These are phyloP conservation scores for Coracias cyanogaster DNA, from an alignment of 2,797 vertebrate genomes.

Conservation along the genomic window DNA sequence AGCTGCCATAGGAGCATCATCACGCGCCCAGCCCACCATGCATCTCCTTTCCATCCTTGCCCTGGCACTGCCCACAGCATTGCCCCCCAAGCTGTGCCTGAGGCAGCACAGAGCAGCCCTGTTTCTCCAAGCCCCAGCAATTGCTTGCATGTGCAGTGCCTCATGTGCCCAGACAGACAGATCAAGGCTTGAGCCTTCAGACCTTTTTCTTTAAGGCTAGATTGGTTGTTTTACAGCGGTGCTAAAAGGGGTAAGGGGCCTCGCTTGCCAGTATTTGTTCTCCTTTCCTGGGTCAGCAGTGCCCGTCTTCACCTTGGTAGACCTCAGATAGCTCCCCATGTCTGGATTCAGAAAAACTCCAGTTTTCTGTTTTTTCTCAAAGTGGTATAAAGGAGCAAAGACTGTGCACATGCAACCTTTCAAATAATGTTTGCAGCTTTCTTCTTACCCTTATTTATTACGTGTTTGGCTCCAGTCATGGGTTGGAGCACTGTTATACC, in stretches of 20 bases:
- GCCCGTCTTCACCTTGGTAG: neutral
- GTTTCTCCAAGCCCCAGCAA: neutral
- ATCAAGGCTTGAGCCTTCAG: neutral
- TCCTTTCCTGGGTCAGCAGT: neutral
- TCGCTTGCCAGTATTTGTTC: neutral
- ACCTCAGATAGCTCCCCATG: neutral
- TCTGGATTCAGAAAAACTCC: neutral
- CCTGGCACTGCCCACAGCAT: neutral
- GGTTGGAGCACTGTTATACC: neutral
- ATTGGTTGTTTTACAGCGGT: neutral
- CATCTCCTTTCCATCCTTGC: neutral
- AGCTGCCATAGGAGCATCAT: neutral
- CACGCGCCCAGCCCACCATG: accelerated
- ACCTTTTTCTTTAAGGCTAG: neutral
- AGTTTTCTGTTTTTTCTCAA: neutral
- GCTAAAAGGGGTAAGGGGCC: neutral
- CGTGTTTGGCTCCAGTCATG: neutral
- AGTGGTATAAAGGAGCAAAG: neutral
- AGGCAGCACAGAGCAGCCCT: neutral
- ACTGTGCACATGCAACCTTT: neutral
- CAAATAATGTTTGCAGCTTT: neutral
- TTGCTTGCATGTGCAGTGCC: neutral
- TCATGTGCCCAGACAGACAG: neutral
- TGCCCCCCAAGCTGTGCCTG: neutral
- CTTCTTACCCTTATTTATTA: constrained; percentile 17